These are phyloP conservation scores for Argynnis bischoffii DNA, from an alignment of 2,888 invertebrate species.

Conservation along the genomic window DNA sequence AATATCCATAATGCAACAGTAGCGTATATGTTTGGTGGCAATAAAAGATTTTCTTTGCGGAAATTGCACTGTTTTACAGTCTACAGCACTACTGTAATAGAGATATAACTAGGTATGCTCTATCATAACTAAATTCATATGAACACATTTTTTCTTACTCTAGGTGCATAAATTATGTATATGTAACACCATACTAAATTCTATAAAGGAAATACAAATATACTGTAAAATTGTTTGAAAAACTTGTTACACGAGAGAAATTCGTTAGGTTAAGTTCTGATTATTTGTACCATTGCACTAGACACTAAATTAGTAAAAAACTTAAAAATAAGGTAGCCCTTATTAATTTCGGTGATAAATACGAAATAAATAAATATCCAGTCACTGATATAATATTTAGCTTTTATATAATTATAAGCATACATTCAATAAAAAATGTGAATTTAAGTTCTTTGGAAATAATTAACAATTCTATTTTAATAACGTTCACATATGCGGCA, in stretches of 20 bases:
- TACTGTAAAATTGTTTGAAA: conserved; percentile 28
- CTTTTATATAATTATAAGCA: not conserved
- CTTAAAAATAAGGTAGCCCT: conserved; percentile 11
- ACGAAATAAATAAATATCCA: not conserved
- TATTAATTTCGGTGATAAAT: conserved; percentile 1
- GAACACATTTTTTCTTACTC: conserved; percentile 80
- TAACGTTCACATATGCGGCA: conserved; percentile 8
- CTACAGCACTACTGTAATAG: conserved; percentile 59
- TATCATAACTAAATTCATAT: conserved; percentile 78
- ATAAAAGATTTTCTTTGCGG: conserved; percentile 44
- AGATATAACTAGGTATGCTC: conserved; percentile 63
- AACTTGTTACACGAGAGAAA: conserved; percentile 26
- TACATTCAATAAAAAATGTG: not conserved
- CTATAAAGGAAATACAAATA: conserved; percentile 50
- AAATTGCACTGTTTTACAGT: conserved; percentile 76
- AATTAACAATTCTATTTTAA: conserved; percentile 2
- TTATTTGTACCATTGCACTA: conserved; percentile 35
- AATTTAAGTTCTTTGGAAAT: conserved; percentile 19
- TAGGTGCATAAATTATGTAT: conserved; percentile 63
- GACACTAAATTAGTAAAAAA: conserved; percentile 21
- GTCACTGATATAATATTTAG: too few relatives aligned
- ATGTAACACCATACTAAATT: conserved; percentile 60
- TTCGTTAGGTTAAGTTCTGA: conserved; percentile 33
- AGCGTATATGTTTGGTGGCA: conserved; percentile 37
- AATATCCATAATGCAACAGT: conserved; percentile 30